Percentiles rank a stretch among this genome's conserved stretches.
Evolutionary conservation across 2,113 vertebrate genomes (phyloP).

Genomic region (Salvelinus alpinus): DNA sequence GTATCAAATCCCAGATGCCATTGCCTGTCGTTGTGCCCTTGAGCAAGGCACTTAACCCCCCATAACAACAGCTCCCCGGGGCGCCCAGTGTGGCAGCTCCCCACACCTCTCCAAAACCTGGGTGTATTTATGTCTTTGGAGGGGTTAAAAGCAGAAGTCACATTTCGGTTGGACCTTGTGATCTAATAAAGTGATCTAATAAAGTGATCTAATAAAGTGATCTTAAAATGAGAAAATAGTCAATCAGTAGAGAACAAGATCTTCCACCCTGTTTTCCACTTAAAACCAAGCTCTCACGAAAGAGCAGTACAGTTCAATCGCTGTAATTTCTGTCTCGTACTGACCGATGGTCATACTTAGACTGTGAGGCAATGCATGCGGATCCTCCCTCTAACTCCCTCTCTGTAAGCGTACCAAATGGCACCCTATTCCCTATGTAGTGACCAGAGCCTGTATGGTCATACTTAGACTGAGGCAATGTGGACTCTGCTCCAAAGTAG

Average conservation of each 20-base stretch:
- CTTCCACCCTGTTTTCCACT: not conserved
- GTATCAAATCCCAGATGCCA: too few relatives aligned
- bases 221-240: not conserved
- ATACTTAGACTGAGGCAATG: constrained; percentile 21
- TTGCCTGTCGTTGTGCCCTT: too few relatives aligned
- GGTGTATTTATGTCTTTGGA: too few relatives aligned
- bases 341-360: not conserved
- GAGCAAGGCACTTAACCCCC: too few relatives aligned
- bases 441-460: constrained; percentile 6
- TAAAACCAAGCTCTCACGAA: not conserved
- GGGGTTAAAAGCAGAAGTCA: too few relatives aligned
- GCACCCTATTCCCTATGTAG: too few relatives aligned
- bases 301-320: not conserved
- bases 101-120: too few relatives aligned
- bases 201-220: not conserved
- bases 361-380: not conserved
- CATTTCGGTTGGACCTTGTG: not conserved
- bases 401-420: too few relatives aligned
- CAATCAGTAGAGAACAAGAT: not conserved
- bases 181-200: not conserved
- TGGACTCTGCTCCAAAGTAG: not conserved
- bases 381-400: not conserved
- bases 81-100: too few relatives aligned
- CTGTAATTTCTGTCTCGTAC: not conserved
- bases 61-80: too few relatives aligned